Base-by-base conservation (phyloP, 2,888 invertebrate species). In the Tromatobia lineatoria region DNA sequence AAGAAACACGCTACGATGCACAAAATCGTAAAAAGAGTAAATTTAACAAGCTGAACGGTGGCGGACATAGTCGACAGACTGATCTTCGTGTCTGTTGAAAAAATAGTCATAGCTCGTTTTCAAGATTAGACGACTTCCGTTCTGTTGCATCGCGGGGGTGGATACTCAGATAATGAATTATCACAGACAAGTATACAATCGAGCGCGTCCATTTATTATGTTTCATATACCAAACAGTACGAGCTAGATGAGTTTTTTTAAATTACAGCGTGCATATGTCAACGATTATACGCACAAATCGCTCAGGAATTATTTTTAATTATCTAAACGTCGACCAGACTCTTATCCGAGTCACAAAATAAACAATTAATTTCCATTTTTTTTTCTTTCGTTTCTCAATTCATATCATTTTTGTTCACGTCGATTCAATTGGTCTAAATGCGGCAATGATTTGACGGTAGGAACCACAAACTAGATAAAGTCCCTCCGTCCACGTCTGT, bases 11-110 rank as follows among this genome's bases (percentile, higher is more conserved):
- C 8, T 10, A 50, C 50, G 0, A 84, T 59, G 45, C 88, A 90
- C 10, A 89, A 61, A 66, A 87, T 45, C 11, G 85, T 69, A 25
- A 82, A 83, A 4, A 88, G 64, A n/a, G 45, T 57, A 45, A 80
- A 89, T 87, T 89, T 91, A 11, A 87, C n/a, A 66, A 87, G 87
- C 47, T 87, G 85, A 34, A 50, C 70, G 77, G 79, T 88, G 18
- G 85, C 54, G 69, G 59, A 83, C 91, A 87, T 88, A 13, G 25
- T 86, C 71, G 74, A 38, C 23, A 57, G 25, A 83, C 80, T 81
- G 67, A 23, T 47, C 70, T 50, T 23, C 54, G 34, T 29, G 10
- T 47, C 20, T 23, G 10, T 11, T 10, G 29, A 67, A 10, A 7
- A 59, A 64, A 57, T 45, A 50, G 25, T 64, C 61, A 50, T 69